Conservation (phyloP, 92 coral and sea anemone species). For the Heteractis magnifica region DNA sequence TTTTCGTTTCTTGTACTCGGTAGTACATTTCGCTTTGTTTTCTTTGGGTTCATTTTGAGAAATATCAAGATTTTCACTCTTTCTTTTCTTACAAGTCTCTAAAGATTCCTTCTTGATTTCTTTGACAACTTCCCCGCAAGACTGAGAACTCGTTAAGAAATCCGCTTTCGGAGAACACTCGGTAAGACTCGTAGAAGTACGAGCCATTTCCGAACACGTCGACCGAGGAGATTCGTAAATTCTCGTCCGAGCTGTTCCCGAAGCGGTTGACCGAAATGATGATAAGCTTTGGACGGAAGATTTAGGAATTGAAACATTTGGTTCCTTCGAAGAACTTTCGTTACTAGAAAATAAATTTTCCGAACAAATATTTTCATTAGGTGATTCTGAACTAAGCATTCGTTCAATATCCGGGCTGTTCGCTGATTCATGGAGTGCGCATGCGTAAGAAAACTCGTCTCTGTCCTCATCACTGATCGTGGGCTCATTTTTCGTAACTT, state of each 20-base stretch:
- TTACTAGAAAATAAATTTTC: not conserved
- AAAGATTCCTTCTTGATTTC: not conserved
- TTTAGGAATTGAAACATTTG: not conserved
- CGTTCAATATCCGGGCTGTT: slow-evolving; percentile 70
- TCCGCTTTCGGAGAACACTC: not conserved
- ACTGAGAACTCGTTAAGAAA: not conserved
- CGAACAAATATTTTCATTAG: slow-evolving; percentile 1
- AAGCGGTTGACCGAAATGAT: not conserved
- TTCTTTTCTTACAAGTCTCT: not conserved
- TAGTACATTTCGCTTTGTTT: not conserved
- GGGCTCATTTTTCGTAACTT: not conserved
- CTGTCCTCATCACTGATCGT: slow-evolving; percentile 40
- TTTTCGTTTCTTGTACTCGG: slow-evolving; percentile 24
- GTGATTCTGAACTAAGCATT: slow-evolving; percentile 61
- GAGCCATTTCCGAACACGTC: not conserved
- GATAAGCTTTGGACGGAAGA: not conserved
- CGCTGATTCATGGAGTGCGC: slow-evolving; percentile 70
- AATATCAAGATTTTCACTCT: not conserved
- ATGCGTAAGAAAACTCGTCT: slow-evolving; percentile 61
- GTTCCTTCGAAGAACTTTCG: slow-evolving; percentile 8
- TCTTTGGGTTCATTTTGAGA: not conserved
- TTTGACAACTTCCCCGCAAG: not conserved
- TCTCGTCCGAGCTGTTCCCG: slow-evolving; percentile 19
- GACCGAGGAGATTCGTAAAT: slow-evolving; percentile 12
- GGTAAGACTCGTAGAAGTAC: not conserved